These are phyloP conservation scores for Campylorhamphus procurvoides DNA, from an alignment of 2,113 vertebrate genomes.

Conservation along the genomic window DNA sequence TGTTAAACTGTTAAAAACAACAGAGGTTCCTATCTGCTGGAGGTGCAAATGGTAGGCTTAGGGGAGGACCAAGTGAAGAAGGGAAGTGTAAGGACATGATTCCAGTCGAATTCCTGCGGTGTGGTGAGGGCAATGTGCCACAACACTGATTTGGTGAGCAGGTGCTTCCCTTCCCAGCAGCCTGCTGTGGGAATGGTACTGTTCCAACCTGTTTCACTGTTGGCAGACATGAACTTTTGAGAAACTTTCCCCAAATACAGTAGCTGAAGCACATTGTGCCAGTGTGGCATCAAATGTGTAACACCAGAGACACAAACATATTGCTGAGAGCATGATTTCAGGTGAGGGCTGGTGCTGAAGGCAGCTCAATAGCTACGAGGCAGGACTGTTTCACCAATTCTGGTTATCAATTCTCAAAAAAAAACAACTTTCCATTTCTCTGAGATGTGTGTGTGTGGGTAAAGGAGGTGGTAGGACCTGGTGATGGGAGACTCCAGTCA, in stretches of 20 bases:
- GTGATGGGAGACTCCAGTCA: not conserved
- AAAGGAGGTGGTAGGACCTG: not conserved
- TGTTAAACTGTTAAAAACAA: not conserved
- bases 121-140: not conserved
- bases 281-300: rapidly evolving
- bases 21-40: not conserved
- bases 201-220: not conserved
- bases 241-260: not conserved
- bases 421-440: not conserved
- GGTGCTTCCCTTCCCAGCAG: not conserved
- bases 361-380: not conserved
- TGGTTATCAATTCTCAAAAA: not conserved
- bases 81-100: not conserved
- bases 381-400: not conserved
- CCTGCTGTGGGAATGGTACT: not conserved
- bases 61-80: not conserved
- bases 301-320: not conserved
- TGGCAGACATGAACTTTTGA: not conserved
- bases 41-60: not conserved
- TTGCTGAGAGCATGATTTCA: not conserved
- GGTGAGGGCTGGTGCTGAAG: not conserved
- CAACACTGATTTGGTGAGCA: not conserved
- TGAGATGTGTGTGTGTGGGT: not conserved
- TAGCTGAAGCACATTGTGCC: not conserved
- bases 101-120: not conserved